Evolutionary conservation across 2,113 vertebrate genomes (phyloP).

Genomic region (Pelecanus crispus): DNA sequence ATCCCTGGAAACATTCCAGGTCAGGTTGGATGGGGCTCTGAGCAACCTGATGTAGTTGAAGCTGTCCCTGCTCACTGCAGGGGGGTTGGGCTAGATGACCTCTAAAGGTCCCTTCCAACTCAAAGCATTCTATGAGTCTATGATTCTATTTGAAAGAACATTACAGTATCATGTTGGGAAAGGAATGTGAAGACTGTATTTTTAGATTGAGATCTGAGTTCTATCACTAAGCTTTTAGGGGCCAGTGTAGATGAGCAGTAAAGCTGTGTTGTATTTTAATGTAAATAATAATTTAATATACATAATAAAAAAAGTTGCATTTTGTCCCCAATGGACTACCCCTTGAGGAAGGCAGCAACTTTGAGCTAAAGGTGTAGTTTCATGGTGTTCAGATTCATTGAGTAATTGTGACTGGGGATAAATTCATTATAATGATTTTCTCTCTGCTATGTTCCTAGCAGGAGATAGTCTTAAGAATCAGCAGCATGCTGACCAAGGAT

Average conservation of each 20-base stretch:
- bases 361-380: neutral
- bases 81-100: too few relatives aligned
- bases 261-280: neutral
- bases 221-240: neutral
- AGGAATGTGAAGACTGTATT: neutral
- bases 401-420: neutral
- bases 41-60: too few relatives aligned
- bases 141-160: neutral
- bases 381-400: neutral
- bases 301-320: neutral
- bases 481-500: neutral
- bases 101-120: too few relatives aligned
- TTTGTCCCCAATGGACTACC: neutral
- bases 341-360: neutral
- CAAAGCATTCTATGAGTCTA: too few relatives aligned
- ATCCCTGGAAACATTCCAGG: too few relatives aligned
- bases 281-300: neutral
- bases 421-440: neutral
- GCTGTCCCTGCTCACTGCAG: too few relatives aligned
- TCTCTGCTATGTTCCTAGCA: neutral
- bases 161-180: neutral
- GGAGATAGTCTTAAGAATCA: neutral
- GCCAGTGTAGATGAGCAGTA: neutral
- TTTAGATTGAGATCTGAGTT: neutral
- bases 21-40: too few relatives aligned